phyloP scores from a whole-genome alignment of 2,888 invertebrate genomes.

The Salticus scenicus region DNA sequence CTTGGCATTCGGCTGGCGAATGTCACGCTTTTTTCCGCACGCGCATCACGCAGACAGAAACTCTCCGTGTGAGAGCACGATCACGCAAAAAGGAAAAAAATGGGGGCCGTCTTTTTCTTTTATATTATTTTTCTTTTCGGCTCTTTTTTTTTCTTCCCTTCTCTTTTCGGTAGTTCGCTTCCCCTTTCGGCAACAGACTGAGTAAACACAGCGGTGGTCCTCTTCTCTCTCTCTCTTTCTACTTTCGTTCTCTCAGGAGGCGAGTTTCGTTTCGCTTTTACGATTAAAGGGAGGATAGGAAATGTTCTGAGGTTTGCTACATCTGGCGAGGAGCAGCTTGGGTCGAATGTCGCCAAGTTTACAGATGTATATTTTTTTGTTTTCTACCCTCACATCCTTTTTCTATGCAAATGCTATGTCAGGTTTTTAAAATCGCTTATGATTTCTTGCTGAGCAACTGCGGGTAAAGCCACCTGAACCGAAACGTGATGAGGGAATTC shows the following conservation, averaged over 20 bases:
- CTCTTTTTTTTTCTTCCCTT: neutral
- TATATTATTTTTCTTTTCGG: neutral
- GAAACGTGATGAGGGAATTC: too few relatives aligned
- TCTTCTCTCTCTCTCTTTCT: neutral
- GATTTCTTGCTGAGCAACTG: too few relatives aligned
- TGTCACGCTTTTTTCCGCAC: slow-evolving; percentile 51
- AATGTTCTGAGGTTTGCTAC: neutral
- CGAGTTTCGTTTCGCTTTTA: slow-evolving; percentile 6
- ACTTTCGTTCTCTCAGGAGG: neutral
- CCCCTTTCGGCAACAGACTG: slow-evolving; percentile 14
- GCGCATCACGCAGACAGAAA: slow-evolving; percentile 39
- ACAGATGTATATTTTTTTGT: too few relatives aligned
- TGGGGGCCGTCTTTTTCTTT: neutral
- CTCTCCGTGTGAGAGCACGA: neutral
- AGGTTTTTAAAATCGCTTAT: too few relatives aligned
- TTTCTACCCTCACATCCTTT: too few relatives aligned
- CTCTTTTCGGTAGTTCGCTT: neutral
- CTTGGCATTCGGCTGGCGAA: slow-evolving; percentile 43
- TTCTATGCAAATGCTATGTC: too few relatives aligned
- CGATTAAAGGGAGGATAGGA: neutral
- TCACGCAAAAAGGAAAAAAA: neutral
- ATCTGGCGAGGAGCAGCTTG: neutral
- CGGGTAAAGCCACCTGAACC: too few relatives aligned
- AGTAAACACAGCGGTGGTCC: slow-evolving; percentile 5
- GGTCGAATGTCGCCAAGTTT: too few relatives aligned